Evolutionary conservation across 2,888 invertebrate species (phyloP), one percentile per base, ranked within the genome.

Genomic region (Unio pictorum): DNA sequence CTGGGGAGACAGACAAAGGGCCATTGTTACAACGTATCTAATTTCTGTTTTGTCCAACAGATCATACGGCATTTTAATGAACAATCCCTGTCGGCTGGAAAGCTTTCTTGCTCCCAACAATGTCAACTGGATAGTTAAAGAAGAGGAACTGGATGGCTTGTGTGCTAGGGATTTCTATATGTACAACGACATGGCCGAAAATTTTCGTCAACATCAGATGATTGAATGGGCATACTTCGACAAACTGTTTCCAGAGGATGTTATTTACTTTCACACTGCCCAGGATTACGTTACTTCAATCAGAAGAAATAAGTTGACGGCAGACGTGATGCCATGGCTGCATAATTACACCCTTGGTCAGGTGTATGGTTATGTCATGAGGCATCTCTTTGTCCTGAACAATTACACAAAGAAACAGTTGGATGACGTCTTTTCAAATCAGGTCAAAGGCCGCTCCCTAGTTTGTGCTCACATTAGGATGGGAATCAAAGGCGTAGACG

Each of bases 401-500:
- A 66, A n/a, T 45, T 15, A 15, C 2, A 45, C 45, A 3, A 45
- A 45, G 45, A 45, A 45, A 15, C 15, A 45, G 3, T 17, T 45
- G 45, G 45, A 45, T 3, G 45, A 45, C 15, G 59, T 60, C 5
- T 17, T 66, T 58, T 54, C 58, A 26, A 58, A 23, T 0, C 34
- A 66, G 15, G 45, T 66, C 1, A 34, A 59, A 26, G 34, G 34
- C 3, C 60, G 54, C 59, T 66, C 60, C 11, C 54, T 66, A 7
- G 59, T 66, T 20, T 66, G 66, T 60, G 66, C 60, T 34, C 66
- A 66, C 23, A 66, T 66, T 34, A 55, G 66, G 28, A 66, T 66
- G 11, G 66, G 66, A 30, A 58, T 54, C 17, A 66, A 60, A 20
- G 59, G 59, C 3, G 26, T 23, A 56, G 66, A 66, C 17, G 59